Conservation (phyloP, 2,888 invertebrate species). For the Euclidia mi region DNA sequence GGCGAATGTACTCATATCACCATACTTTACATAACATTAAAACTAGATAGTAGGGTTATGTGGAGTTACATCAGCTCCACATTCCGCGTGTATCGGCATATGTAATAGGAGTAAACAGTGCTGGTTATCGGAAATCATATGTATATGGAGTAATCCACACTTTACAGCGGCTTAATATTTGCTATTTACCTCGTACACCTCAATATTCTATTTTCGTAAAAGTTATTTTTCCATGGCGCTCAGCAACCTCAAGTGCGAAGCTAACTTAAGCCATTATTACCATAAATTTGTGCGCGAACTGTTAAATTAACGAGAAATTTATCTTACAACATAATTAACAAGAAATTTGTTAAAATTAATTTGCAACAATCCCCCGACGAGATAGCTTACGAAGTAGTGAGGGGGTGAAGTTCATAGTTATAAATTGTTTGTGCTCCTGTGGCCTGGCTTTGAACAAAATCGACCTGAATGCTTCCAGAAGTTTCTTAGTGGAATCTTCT, state of each 20-base stretch:
- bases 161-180: too few species aligned
- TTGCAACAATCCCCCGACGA: conserved; percentile 38
- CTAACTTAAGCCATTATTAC: neutral
- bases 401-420: conserved; percentile 51
- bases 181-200: too few species aligned
- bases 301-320: conserved; percentile 9
- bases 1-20: too few species aligned
- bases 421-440: conserved; percentile 57
- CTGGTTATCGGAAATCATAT: too few species aligned
- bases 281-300: conserved; percentile 3
- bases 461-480: conserved; percentile 17
- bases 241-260: neutral
- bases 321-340: conserved; percentile 25
- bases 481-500: neutral
- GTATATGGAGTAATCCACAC: too few species aligned
- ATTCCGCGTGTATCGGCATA: too few species aligned
- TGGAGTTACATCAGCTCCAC: too few species aligned
- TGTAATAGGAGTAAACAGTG: too few species aligned
- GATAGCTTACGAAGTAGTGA: conserved; percentile 53
- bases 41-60: too few species aligned
- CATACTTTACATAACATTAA: too few species aligned
- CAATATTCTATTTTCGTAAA: too few species aligned
- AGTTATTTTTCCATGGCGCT: too few species aligned
- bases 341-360: conserved; percentile 53
- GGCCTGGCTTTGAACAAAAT: conserved; percentile 43